These are phyloP conservation scores for Gopherus flavomarginatus DNA, from an alignment of 2,113 vertebrate species.

Conservation along the genomic window DNA sequence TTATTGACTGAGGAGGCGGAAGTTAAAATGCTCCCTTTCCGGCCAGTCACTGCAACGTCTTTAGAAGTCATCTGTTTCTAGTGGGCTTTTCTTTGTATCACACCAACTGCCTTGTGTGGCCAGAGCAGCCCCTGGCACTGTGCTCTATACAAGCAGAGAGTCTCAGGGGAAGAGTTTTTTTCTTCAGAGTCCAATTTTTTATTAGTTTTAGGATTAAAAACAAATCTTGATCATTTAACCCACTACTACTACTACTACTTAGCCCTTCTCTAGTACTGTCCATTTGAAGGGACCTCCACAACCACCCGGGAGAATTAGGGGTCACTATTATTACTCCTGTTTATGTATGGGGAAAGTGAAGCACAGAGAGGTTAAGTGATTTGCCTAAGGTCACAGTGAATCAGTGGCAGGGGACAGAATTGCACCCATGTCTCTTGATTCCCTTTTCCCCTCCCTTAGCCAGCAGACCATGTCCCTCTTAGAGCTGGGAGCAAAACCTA, in stretches of 20 bases:
- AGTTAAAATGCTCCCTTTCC: conserved; percentile 34
- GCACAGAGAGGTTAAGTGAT: background rate
- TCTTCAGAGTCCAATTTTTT: background rate
- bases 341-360: background rate
- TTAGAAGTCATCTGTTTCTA: background rate
- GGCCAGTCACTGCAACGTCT: background rate
- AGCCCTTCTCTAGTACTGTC: background rate
- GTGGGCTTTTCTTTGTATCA: background rate
- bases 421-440: background rate
- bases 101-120: background rate
- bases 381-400: background rate
- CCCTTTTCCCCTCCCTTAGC: background rate
- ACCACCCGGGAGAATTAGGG: background rate
- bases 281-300: background rate
- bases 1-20: background rate
- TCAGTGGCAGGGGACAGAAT: background rate
- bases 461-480: background rate
- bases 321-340: background rate
- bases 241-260: background rate
- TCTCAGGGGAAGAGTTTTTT: background rate
- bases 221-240: background rate
- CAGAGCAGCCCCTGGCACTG: background rate
- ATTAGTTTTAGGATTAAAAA: background rate
- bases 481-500: background rate
- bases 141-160: background rate